Conservation (phyloP, 2,888 invertebrate species). For the Sclerodermus sp. region DNA sequence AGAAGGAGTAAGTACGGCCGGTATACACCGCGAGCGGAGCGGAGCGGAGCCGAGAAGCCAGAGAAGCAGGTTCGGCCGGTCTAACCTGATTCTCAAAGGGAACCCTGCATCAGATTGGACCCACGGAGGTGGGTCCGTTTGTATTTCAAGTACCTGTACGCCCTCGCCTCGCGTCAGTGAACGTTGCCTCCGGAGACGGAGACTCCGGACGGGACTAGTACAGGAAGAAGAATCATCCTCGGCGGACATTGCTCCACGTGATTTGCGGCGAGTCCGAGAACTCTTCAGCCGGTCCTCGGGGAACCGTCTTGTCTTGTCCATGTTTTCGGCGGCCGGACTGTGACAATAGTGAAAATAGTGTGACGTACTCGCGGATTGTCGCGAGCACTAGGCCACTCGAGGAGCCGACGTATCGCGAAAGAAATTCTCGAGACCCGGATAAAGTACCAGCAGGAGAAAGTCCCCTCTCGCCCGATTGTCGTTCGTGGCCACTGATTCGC, state of each 20-base stretch:
- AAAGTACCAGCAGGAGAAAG: too few species aligned
- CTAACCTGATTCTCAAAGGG: slow-evolving; percentile 58
- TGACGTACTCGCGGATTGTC: too few species aligned
- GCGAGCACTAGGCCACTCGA: too few species aligned
- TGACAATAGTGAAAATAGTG: too few species aligned
- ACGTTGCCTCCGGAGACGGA: slow-evolving; percentile 37
- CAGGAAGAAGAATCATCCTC: not conserved
- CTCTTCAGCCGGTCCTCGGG: too few species aligned
- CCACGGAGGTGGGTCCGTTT: slow-evolving; percentile 54
- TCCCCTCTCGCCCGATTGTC: too few species aligned
- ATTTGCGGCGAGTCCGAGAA: too few species aligned
- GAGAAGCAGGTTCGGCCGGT: slow-evolving; percentile 58
- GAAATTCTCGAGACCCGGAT: too few species aligned
- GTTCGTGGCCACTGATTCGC: too few species aligned
- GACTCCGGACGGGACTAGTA: slow-evolving; percentile 15
- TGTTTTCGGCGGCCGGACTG: too few species aligned
- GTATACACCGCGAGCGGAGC: slow-evolving; percentile 32
- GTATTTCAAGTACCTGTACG: slow-evolving; percentile 55
- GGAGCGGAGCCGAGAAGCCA: slow-evolving; percentile 43
- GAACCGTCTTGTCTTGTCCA: too few species aligned
- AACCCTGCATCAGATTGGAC: slow-evolving; percentile 54
- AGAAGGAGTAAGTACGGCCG: slow-evolving; percentile 38
- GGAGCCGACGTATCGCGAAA: too few species aligned
- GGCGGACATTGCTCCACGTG: not conserved
- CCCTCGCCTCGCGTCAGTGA: slow-evolving; percentile 47